Evolutionary conservation across 1,140 invertebrate species (phyloP), one percentile per base, ranked within the genome.

Genomic region (Medauroidea extradentata): DNA sequence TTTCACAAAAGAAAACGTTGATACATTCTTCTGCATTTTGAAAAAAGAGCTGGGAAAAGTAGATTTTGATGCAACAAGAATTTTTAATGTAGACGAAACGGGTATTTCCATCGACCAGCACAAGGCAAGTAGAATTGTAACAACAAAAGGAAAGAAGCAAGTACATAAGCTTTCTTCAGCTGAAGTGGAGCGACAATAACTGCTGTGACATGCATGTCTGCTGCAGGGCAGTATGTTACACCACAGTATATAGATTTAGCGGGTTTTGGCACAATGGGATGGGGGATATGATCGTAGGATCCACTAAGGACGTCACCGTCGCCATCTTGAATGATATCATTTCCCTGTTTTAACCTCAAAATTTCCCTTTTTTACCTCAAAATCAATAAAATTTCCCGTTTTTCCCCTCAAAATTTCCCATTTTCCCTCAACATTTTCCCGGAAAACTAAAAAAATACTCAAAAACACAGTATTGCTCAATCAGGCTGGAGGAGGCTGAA

Each of bases 181-280:
- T 70, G 74, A 67, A 61, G 70, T 43, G 71, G 71, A 14, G 53
- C 60, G 9, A 57, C 62, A n/a, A 59, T 69, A 3, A 73, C 73
- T 46, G 61, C 68, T 46, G 68, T 66, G 42, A 65, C 60, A 62
- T 71, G 68, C 60, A 68, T 73, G 59, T 67, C 59, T 58, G 68
- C 71, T 55, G 51, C 62, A 51, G 70, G 71, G n/a, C 18, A 49
- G n/a, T 73, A 64, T 48, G 52, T 74, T 25, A 69, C 66, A 16
- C 69, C 25, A 34, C 29, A 7, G 29, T 34, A 7, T 34, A 34
- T 34, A 34, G n/a, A n/a, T n/a, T n/a, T n/a, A n/a, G n/a, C n/a
- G n/a, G n/a, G n/a, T n/a, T n/a, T n/a, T n/a, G n/a, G n/a, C n/a
- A n/a, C n/a, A n/a, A n/a, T n/a, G n/a, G n/a, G n/a, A n/a, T n/a